Percentiles rank a stretch among this genome's conserved stretches.
These are phyloP conservation scores for Chironex yamaguchii DNA, from an alignment of 30 jellyfish, hydroid and myxozoan genomes.

Conservation along the genomic window DNA sequence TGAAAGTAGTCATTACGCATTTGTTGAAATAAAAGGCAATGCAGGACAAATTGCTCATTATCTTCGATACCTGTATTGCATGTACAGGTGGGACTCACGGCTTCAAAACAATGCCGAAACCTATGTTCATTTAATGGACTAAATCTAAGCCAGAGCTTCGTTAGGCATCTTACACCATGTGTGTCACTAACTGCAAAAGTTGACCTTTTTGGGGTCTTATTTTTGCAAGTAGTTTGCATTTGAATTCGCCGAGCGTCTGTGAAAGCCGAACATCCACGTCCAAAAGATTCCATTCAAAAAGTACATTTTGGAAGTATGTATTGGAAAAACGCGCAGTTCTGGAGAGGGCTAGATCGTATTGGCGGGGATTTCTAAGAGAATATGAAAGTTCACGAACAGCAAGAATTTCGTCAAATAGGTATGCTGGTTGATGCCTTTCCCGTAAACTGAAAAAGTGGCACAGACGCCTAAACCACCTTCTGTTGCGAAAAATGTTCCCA, in stretches of 20 bases:
- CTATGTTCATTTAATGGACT: too few relatives aligned
- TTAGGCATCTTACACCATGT: too few relatives aligned
- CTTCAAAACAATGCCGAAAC: too few relatives aligned
- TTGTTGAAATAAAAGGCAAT: too few relatives aligned
- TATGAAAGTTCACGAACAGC: conserved; percentile 10
- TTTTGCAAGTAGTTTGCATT: conserved; percentile 8
- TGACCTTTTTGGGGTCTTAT: too few relatives aligned
- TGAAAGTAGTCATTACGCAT: too few relatives aligned
- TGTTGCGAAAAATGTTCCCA: conserved; percentile 16
- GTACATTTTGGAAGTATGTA: conserved; percentile 6
- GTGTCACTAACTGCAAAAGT: too few relatives aligned
- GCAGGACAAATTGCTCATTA: too few relatives aligned
- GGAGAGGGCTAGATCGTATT: background rate
- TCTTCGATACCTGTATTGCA: too few relatives aligned
- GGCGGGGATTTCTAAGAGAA: background rate
- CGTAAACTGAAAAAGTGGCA: conserved; percentile 27
- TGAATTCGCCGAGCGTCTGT: background rate
- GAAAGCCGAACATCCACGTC: background rate
- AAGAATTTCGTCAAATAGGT: conserved; percentile 30
- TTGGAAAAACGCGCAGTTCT: conserved; percentile 24
- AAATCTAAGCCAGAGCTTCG: too few relatives aligned
- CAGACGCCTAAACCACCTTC: conserved; percentile 29
- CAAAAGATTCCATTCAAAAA: conserved; percentile 5
- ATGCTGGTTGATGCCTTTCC: conserved; percentile 8
- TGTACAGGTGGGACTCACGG: too few relatives aligned